Base-by-base conservation (phyloP, 2,797 vertebrate genomes). In the Gymnodraco acuticeps region DNA sequence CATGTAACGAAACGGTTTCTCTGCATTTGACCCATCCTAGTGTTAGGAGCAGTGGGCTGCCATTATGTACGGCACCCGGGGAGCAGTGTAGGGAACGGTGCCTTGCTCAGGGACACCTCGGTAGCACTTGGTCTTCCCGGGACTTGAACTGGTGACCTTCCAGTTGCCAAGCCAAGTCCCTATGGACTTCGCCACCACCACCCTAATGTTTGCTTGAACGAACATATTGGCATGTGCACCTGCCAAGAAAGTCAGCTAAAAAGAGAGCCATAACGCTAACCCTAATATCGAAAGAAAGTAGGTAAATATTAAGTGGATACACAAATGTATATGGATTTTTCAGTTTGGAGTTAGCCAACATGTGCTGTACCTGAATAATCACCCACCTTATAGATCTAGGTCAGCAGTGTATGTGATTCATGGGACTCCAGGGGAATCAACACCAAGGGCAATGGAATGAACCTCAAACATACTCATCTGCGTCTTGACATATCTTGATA, bases 341-440 rank as follows among this genome's bases (percentile, higher is more conserved):
- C 65, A 73, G 54, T 65, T 43, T 60, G 45, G 43, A 70, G 59
- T 59, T 41, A 72, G 62, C 47, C 33, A 50, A 64, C 47, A 78
- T 54, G 69, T 64, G 50, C 33, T 55, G 11, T 16, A 78, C 65
- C 67, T 75, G 73, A 75, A 51, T 54, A 68, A 27, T 67, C 27
- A 45, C 58, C 23, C 20, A 20, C 33, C n/a, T 38, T 10, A 10
- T 33, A 61, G 54, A 84, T 84, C 52, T 84, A 55, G 68, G 68
- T 67, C 77, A 83, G 69, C 61, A 13, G 38, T 51, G 15, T 47
- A 11, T 65, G 10, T 50, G 14, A 38, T 6, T 38, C 6, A 38
- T 38, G 33, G 33, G 33, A 41, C 69, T 56, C 56, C 42, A 53
- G 60, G 60, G 67, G 58, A 63, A 56, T 23, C 46, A 70, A 33